phyloP scores from a whole-genome alignment of 2,797 vertebrate genomes.

The Lemur catta region DNA sequence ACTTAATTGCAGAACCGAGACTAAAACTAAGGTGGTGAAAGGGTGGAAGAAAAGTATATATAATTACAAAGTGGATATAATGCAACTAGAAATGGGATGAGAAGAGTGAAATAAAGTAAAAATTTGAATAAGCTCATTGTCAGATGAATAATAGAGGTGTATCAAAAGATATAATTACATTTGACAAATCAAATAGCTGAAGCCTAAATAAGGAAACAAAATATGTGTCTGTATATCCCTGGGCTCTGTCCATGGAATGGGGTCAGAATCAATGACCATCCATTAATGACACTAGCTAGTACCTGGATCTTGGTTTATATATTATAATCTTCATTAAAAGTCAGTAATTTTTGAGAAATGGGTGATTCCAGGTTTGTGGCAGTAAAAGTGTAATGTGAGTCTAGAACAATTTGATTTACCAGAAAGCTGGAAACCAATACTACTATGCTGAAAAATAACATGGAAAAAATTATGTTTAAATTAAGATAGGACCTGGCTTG shows the following conservation, averaged over 20 bases:
- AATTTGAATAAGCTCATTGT: not conserved
- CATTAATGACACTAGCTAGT: not conserved
- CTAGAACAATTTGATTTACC: not conserved
- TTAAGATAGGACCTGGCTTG: not conserved
- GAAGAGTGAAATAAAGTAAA: not conserved
- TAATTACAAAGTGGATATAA: not conserved
- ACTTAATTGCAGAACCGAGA: not conserved
- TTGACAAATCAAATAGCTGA: not conserved
- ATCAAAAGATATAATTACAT: not conserved
- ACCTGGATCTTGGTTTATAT: not conserved
- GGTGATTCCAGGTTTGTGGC: not conserved
- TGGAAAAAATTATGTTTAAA: not conserved
- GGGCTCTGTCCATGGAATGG: not conserved
- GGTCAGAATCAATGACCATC: not conserved
- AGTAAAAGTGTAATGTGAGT: not conserved
- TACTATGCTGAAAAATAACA: not conserved
- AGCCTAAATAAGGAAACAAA: not conserved
- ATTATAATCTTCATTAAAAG: not conserved
- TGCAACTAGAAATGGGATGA: not conserved
- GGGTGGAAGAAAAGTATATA: not conserved
- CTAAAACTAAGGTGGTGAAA: not conserved
- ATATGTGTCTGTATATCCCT: not conserved
- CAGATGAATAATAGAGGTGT: not conserved
- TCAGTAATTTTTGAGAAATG: not conserved
- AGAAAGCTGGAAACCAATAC: not conserved